A percentile compares a stretch with the other conserved stretches of the same genome.
Evolutionary conservation across 2,797 vertebrate species (phyloP).

Genomic region (Xenopus petersii): DNA sequence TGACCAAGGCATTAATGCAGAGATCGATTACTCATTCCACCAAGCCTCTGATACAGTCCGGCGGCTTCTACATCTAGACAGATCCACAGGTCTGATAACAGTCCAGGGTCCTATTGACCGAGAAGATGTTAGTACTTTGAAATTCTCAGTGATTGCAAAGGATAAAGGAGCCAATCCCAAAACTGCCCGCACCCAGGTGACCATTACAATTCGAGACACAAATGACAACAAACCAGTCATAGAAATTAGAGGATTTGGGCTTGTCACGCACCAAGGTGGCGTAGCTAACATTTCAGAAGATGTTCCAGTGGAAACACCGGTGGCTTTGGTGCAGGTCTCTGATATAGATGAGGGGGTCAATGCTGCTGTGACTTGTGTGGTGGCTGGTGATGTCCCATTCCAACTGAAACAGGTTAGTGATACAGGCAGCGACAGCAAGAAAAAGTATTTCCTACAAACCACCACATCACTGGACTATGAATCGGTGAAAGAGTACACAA

Average conservation of each 20-base stretch:
- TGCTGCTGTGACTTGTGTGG: constrained; percentile 91
- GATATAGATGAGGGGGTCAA: constrained; percentile 95
- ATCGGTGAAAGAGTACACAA: constrained; percentile 84
- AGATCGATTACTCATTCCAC: constrained; percentile 90
- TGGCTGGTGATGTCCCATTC: constrained; percentile 91
- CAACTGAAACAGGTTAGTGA: constrained; percentile 89
- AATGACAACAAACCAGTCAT: constrained; percentile 91
- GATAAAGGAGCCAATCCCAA: constrained; percentile 89
- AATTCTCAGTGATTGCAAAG: constrained; percentile 86
- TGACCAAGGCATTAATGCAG: constrained; percentile 84
- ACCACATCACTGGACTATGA: constrained; percentile 90
- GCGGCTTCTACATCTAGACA: constrained; percentile 86
- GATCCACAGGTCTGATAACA: constrained; percentile 82
- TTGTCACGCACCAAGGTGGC: constrained; percentile 88
- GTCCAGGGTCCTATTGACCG: constrained; percentile 90
- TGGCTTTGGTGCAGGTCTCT: constrained; percentile 92
- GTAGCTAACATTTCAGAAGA: constrained; percentile 96
- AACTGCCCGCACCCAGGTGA: constrained; percentile 83
- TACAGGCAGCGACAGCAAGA: constrained; percentile 86
- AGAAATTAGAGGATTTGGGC: constrained; percentile 91
- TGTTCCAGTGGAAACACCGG: constrained; percentile 86
- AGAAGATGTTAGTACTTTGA: constrained; percentile 83
- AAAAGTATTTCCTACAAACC: constrained; percentile 95
- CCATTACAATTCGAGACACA: constrained; percentile 84
- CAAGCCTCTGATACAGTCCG: constrained; percentile 81